These are phyloP conservation scores for Myanophis thanlyinensis DNA, from an alignment of 2,113 vertebrate species.

Conservation along the genomic window DNA sequence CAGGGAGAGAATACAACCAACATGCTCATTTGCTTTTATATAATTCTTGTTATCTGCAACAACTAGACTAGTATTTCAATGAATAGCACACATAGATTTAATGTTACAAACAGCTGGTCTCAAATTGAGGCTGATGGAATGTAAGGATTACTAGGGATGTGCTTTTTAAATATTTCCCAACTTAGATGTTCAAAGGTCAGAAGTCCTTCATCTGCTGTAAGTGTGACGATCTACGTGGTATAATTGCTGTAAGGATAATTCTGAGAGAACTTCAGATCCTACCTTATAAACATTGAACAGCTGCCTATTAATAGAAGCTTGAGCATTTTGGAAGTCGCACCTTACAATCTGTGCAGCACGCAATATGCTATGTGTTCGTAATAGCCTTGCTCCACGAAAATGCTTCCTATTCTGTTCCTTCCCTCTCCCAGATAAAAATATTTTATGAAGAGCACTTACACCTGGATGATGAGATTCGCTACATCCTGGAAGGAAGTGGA, in stretches of 20 bases:
- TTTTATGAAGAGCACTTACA: constrained; percentile 94
- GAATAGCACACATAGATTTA: not conserved
- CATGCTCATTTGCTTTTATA: not conserved
- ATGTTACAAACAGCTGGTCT: not conserved
- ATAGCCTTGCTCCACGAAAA: constrained; percentile 22
- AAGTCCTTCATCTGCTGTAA: not conserved
- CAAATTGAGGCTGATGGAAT: not conserved
- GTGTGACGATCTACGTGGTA: not conserved
- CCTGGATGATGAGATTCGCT: constrained; percentile 92
- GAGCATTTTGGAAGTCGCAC: not conserved
- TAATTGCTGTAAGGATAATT: not conserved
- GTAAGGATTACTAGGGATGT: not conserved
- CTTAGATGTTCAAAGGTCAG: not conserved
- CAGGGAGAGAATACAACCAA: not conserved
- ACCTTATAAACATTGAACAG: not conserved
- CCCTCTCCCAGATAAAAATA: constrained; percentile 75
- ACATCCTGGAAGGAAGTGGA: constrained; percentile 87
- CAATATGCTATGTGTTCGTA: not conserved
- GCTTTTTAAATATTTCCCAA: not conserved
- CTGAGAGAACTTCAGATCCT: not conserved
- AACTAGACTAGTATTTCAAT: not conserved
- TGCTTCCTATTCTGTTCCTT: not conserved
- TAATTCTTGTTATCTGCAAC: not conserved
- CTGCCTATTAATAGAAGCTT: not conserved
- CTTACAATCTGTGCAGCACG: not conserved